Percentiles rank a stretch among this genome's conserved stretches.
phyloP scores from a whole-genome alignment of 2,113 vertebrate genomes.

The Chamaetylas fuelleborni region DNA sequence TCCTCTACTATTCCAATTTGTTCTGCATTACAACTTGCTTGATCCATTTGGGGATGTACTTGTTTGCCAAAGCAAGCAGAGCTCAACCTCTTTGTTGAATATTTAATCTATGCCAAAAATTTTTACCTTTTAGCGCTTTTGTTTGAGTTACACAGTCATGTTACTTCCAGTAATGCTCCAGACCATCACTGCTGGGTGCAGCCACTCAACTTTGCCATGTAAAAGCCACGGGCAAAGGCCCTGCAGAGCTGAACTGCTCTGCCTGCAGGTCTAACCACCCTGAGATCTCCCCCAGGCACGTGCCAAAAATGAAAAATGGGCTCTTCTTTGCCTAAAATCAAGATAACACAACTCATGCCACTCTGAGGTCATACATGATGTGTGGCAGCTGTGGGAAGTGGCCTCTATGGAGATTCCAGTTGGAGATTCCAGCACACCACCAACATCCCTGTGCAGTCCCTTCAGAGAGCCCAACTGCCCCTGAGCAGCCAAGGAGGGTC shows the following conservation, averaged over 20 bases:
- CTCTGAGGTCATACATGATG: neutral
- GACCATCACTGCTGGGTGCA: neutral
- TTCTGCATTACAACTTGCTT: constrained; percentile 66
- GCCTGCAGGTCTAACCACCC: neutral
- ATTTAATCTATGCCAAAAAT: constrained; percentile 47
- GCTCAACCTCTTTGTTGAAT: constrained; percentile 48
- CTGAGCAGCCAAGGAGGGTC: neutral
- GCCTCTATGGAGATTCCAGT: neutral
- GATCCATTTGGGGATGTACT: constrained; percentile 63
- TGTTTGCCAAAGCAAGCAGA: constrained; percentile 69
- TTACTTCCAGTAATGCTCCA: neutral
- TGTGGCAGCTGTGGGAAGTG: neutral
- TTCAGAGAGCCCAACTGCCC: neutral
- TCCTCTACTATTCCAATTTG: constrained; percentile 66
- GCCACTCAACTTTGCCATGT: neutral
- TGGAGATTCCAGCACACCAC: neutral
- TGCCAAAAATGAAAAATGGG: neutral
- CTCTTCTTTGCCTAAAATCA: neutral
- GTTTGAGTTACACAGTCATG: neutral
- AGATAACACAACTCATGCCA: accelerated
- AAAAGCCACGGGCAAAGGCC: neutral
- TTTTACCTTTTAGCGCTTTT: constrained; percentile 30
- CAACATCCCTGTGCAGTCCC: neutral
- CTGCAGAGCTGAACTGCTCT: neutral
- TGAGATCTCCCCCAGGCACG: neutral